Evolutionary conservation across 2,113 vertebrate species (phyloP), one percentile per base, ranked within the genome.

Genomic region (Girardinichthys multiradiatus): DNA sequence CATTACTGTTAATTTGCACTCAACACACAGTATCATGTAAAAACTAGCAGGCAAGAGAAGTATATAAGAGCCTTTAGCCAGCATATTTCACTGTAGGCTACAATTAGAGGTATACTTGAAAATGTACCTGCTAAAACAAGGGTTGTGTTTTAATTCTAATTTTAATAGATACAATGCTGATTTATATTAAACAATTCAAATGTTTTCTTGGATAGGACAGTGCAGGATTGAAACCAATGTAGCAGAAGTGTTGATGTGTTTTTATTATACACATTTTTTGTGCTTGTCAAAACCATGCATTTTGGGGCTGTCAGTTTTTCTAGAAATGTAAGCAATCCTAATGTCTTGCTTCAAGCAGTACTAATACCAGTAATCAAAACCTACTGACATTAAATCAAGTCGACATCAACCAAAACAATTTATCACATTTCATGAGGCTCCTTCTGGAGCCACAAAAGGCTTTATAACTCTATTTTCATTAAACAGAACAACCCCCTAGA

Each of bases 231-330:
- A 61, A 72, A 72, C 7, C 31, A 29, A 51, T 72, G 60, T 35
- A 28, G 68, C 68, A 70, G 35, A 59, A 63, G n/a, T 2, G 30
- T 27, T 54, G 28, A 27, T 33, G 8, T 24, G 17, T 64, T 64
- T 63, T 54, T 35, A 64, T 72, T 54, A 31, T 51, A 12, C 10
- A 37, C 48, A 70, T 72, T 72, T 10, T 54, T 35, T 51, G 57
- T 54, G 29, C 30, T 63, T 42, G 59, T 72, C 42, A 27, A 51
- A 63, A 48, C 27, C 39, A 31, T 60, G 35, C 27, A 19, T 21
- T 64, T 30, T 37, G 45, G 30, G 54, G 42, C 61, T 57, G 70
- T 64, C 60, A 70, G 35, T 29, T 39, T 27, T 14, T 39, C 29
- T 26, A 60, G 28, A 64, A 64, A 35, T 63, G 4, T 64, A 48